Evolutionary conservation across 2,113 vertebrate genomes (phyloP).

Genomic region (Psittacus erithacus): DNA sequence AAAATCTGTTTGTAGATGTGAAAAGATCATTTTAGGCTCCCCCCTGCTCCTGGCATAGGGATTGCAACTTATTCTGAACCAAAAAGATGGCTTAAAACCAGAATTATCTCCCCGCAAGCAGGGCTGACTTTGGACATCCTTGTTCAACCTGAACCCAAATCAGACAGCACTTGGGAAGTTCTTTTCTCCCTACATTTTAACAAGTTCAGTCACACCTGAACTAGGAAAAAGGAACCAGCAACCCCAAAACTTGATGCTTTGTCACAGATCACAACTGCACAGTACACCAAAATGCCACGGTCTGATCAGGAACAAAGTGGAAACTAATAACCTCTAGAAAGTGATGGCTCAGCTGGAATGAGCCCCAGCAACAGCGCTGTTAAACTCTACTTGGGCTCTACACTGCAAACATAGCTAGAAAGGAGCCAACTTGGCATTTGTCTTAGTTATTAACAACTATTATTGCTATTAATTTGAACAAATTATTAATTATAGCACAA

Average conservation of each 20-base stretch:
- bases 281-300: fast-evolving
- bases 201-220: background rate
- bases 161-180: background rate
- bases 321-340: background rate
- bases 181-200: background rate
- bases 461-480: background rate
- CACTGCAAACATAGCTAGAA: background rate
- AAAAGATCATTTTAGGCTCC: background rate
- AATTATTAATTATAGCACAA: background rate
- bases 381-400: background rate
- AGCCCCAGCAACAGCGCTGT: background rate
- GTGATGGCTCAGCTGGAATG: background rate
- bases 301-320: fast-evolving
- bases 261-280: background rate
- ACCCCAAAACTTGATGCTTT: background rate
- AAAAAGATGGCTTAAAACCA: background rate
- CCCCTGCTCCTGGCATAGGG: background rate
- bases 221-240: background rate
- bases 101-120: background rate
- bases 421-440: background rate
- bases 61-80: background rate
- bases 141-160: background rate
- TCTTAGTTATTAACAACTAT: background rate
- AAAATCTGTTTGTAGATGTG: background rate
- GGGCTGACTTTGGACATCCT: background rate